Conservation (phyloP, 2,113 vertebrate species). For the Odocoileus virginianus region DNA sequence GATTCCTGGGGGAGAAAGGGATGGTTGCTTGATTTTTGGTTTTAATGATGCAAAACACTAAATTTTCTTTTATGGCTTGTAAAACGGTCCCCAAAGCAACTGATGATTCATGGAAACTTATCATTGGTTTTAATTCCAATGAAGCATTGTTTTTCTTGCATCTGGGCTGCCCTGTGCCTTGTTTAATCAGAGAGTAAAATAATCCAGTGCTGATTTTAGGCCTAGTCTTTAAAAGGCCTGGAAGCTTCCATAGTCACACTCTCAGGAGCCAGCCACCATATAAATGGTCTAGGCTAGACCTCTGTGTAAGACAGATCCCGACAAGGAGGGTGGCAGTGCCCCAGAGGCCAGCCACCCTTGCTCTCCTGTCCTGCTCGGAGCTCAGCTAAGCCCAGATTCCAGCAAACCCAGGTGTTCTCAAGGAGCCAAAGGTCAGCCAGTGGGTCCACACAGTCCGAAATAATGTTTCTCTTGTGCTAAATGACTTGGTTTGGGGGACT, state of each 20-base stretch:
- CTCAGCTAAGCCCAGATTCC: not conserved
- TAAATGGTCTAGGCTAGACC: fast-evolving
- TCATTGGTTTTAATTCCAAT: not conserved
- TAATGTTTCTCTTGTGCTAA: not conserved
- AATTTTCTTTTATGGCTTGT: not conserved
- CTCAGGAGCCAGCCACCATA: not conserved
- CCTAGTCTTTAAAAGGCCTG: not conserved
- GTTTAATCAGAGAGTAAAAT: not conserved
- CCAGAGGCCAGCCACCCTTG: too few species aligned
- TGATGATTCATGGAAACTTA: not conserved
- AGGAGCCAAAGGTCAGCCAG: not conserved
- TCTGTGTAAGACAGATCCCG: fast-evolving
- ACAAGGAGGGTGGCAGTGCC: too few species aligned
- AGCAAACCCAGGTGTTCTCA: fast-evolving
- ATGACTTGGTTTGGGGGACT: not conserved
- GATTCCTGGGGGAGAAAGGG: fast-evolving
- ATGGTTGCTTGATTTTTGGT: not conserved
- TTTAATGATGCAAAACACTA: not conserved
- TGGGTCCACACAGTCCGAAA: too few species aligned
- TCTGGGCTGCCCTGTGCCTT: not conserved
- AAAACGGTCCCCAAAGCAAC: not conserved
- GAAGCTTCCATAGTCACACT: not conserved
- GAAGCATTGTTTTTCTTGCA: not conserved
- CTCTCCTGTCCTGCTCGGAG: fast-evolving
- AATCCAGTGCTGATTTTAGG: too few species aligned